A percentile compares a stretch with the other conserved stretches of the same genome.
phyloP scores from a whole-genome alignment of 2,113 vertebrate species.

The Corapipo altera region DNA sequence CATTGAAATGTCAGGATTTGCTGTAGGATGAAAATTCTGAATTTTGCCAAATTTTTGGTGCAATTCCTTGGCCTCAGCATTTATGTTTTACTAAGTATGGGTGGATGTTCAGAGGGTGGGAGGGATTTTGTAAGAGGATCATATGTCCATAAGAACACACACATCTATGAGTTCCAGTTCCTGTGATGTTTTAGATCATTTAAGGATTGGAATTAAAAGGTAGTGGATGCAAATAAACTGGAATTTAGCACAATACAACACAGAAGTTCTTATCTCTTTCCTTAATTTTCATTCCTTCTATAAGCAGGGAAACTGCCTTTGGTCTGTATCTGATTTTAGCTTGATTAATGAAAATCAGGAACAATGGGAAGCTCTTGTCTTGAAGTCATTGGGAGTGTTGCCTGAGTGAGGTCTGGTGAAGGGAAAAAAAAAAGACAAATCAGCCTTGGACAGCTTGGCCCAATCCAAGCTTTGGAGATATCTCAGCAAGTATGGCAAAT shows the following conservation, averaged over 20 bases:
- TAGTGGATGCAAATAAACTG: not conserved
- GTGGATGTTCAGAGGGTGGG: not conserved
- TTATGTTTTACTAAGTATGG: not conserved
- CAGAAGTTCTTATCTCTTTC: not conserved
- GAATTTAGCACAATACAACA: not conserved
- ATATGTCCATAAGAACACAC: not conserved
- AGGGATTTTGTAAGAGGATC: not conserved
- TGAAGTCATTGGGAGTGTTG: not conserved
- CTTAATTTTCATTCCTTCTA: not conserved
- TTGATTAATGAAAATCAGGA: not conserved
- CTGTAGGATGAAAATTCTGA: slow-evolving; percentile 12
- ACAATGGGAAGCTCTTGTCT: not conserved
- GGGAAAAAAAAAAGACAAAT: not conserved
- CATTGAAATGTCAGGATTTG: slow-evolving; percentile 56
- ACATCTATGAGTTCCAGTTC: not conserved
- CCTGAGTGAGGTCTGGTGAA: not conserved
- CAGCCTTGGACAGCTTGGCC: not conserved
- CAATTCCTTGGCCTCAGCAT: slow-evolving; percentile 14
- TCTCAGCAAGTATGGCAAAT: not conserved
- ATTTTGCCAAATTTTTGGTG: slow-evolving; percentile 29
- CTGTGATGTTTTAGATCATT: not conserved
- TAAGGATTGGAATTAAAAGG: not conserved
- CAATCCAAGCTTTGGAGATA: not conserved
- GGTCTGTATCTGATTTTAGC: not conserved
- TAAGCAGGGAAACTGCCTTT: not conserved